Evolutionary conservation across 2,888 invertebrate genomes (phyloP).

Genomic region (Clistopyga incitator): DNA sequence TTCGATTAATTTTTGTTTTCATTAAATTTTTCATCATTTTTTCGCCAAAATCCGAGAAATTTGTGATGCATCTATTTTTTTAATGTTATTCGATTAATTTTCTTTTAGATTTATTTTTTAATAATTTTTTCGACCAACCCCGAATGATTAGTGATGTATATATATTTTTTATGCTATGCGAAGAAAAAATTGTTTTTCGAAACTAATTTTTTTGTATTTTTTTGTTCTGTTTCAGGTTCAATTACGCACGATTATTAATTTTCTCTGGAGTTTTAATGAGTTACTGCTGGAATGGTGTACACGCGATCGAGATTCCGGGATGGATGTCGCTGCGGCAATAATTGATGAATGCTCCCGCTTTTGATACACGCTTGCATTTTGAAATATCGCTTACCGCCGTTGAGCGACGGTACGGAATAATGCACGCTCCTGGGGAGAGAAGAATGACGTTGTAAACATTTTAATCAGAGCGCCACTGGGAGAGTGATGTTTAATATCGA

Average conservation of each 20-base stretch:
- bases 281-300: neutral
- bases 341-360: slow-evolving; percentile 75
- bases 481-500: slow-evolving; percentile 81
- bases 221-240: neutral
- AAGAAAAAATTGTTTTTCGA: too few relatives aligned
- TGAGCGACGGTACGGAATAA: slow-evolving; percentile 28
- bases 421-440: slow-evolving; percentile 24
- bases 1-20: too few relatives aligned
- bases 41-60: too few relatives aligned
- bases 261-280: neutral
- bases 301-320: neutral
- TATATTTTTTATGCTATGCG: too few relatives aligned
- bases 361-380: slow-evolving; percentile 74
- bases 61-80: too few relatives aligned
- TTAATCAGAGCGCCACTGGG: slow-evolving; percentile 78
- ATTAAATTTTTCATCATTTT: too few relatives aligned
- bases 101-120: too few relatives aligned
- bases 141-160: too few relatives aligned
- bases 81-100: too few relatives aligned
- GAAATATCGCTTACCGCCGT: slow-evolving; percentile 73
- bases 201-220: too few relatives aligned
- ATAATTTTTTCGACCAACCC: too few relatives aligned
- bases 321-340: slow-evolving; percentile 55
- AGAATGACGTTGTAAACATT: slow-evolving; percentile 79
- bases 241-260: neutral